phyloP scores from a whole-genome alignment of 2,113 vertebrate genomes.

The Sebastes fasciatus region DNA sequence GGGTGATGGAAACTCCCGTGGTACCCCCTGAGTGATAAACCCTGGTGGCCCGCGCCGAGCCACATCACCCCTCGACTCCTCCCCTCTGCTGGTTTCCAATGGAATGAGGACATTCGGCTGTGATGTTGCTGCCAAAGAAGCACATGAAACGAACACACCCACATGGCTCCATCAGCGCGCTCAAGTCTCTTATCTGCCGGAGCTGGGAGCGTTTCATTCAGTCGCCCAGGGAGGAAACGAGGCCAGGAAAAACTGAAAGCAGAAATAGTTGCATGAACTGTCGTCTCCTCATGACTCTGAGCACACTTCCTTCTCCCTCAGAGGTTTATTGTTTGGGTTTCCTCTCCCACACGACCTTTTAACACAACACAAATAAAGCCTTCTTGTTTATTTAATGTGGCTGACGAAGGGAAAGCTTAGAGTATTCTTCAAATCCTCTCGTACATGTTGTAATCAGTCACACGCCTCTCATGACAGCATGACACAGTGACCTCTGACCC shows the following conservation, averaged over 20 bases:
- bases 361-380: background rate
- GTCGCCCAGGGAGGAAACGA: background rate
- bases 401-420: background rate
- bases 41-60: background rate
- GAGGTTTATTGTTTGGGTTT: conserved; percentile 15
- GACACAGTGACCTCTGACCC: conserved; percentile 62
- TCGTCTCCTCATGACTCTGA: conserved; percentile 1
- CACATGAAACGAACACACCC: conserved; percentile 2
- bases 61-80: background rate
- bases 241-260: conserved; percentile 26
- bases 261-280: conserved; percentile 14
- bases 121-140: conserved; percentile 7
- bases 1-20: conserved; percentile 41
- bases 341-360: background rate
- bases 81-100: background rate
- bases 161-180: background rate
- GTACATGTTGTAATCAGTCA: conserved; percentile 24
- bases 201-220: background rate
- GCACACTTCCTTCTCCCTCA: background rate
- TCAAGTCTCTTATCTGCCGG: conserved; percentile 10
- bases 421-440: conserved; percentile 32
- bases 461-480: conserved; percentile 27
- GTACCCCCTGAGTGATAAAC: conserved; percentile 41
- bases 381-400: background rate
- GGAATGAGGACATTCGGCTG: conserved; percentile 16